Base-by-base conservation (phyloP, 2,888 invertebrate genomes). In the Pollenia labialis region DNA sequence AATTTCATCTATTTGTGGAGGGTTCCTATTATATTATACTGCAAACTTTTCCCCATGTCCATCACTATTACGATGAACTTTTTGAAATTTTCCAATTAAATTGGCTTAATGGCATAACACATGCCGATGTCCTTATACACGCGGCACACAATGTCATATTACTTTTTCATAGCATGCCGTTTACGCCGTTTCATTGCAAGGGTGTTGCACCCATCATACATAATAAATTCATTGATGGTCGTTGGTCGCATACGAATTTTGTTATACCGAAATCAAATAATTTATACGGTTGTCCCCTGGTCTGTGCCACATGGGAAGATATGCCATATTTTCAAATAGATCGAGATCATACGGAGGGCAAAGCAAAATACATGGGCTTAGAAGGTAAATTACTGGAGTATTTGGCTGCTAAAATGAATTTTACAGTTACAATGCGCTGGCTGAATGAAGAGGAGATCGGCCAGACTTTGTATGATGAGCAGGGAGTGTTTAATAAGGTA, bases 231-330 rank as follows among this genome's bases (percentile, higher is more conserved):
- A 72, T 52, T 0, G 42, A 88, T 18, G 85, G 68, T 0, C 82
- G 16, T 1, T 90, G 90, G 90, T 71, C 85, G 54, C 86, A 84
- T 32, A 72, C 50, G 4, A 46, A 87, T 0, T 80, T 91, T 3
- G 90, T 88, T 82, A 90, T 90, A 0, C 0, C 16, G 0, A 91
- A 92, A 32, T 6, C 90, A 12, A 12, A 1, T 2, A 89, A 92
- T 68, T 71, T 92, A 1, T 72, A 91, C 11, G 91, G 91, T 0
- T 92, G 92, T 52, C 89, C 91, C 0, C 11, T 92, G 16, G 66
- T 87, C 11, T 90, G 90, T 71, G 90, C 88, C 12, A 90, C 90
- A 4, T 90, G 90, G 90, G 82, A 89, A 42, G 88, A 88, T 40
- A 71, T 88, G 68, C 90, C 90, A 1, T 91, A 90, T 81, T 84